These are phyloP conservation scores for Temnothorax ravouxi DNA, from an alignment of 2,888 invertebrate genomes.

Conservation along the genomic window DNA sequence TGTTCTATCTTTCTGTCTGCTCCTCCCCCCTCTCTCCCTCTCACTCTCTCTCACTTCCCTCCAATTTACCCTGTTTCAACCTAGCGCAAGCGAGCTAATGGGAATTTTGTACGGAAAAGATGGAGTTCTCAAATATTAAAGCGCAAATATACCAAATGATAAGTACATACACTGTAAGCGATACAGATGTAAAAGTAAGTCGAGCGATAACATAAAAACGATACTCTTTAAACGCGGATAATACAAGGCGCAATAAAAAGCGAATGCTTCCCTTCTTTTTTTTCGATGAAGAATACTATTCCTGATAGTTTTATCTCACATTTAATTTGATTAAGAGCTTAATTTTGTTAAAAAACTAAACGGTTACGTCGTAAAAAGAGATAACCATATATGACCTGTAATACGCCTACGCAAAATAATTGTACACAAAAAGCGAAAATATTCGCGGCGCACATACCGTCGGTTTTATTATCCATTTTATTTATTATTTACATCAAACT, in stretches of 20 bases:
- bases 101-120: neutral
- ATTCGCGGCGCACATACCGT: neutral
- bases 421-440: neutral
- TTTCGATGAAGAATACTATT: neutral
- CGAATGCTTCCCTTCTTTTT: neutral
- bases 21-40: too few relatives aligned
- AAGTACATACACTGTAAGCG: neutral
- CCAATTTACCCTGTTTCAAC: neutral
- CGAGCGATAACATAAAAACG: conserved; percentile 1
- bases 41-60: neutral
- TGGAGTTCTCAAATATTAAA: conserved; percentile 9
- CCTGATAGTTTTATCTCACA: conserved; percentile 1
- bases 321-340: conserved; percentile 26
- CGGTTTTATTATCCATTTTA: neutral
- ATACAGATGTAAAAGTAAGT: conserved; percentile 16
- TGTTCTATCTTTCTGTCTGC: neutral
- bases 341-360: conserved; percentile 11
- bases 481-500: neutral
- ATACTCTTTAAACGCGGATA: neutral
- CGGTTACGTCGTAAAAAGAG: neutral
- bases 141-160: neutral
- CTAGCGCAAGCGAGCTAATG: neutral
- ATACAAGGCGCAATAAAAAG: neutral
- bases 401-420: neutral
- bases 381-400: neutral